Conservation (phyloP, 2,888 invertebrate genomes). For the Folsomia candida region DNA sequence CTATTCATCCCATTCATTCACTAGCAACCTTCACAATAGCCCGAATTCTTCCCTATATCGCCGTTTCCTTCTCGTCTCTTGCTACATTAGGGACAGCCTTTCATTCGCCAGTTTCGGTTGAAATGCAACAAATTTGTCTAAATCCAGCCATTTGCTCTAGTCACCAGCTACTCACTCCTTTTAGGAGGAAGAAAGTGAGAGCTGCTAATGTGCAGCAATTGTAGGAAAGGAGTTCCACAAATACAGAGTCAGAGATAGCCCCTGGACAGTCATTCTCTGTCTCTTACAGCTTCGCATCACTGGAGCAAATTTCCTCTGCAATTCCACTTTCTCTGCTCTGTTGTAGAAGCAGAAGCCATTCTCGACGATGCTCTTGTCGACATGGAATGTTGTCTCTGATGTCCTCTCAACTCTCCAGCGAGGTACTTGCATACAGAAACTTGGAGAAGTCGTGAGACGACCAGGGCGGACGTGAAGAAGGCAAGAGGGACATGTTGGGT, state of each 20-base stretch:
- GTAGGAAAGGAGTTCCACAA: background rate
- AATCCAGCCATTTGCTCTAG: background rate
- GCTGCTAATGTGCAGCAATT: slow-evolving; percentile 5
- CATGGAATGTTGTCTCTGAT: slow-evolving; percentile 1
- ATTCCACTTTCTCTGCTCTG: background rate
- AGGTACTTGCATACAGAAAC: background rate
- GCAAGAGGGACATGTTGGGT: background rate
- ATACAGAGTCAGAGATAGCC: background rate
- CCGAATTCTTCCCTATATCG: background rate
- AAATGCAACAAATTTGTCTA: slow-evolving; percentile 4
- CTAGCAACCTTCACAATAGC: background rate
- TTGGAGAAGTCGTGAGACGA: background rate
- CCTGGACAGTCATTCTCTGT: slow-evolving; percentile 1
- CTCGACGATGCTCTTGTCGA: background rate
- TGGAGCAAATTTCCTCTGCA: background rate
- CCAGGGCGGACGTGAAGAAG: background rate
- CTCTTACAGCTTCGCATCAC: background rate
- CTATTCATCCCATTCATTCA: background rate
- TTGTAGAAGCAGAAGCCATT: background rate
- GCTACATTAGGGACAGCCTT: background rate
- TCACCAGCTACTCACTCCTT: background rate
- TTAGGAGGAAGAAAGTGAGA: background rate
- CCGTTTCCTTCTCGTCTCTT: too few relatives aligned
- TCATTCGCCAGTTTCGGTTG: background rate
- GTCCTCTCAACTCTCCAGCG: background rate